Percentiles rank a stretch among this genome's conserved stretches.
Evolutionary conservation across 2,113 vertebrate genomes (phyloP).

Genomic region (Prolemur simus): DNA sequence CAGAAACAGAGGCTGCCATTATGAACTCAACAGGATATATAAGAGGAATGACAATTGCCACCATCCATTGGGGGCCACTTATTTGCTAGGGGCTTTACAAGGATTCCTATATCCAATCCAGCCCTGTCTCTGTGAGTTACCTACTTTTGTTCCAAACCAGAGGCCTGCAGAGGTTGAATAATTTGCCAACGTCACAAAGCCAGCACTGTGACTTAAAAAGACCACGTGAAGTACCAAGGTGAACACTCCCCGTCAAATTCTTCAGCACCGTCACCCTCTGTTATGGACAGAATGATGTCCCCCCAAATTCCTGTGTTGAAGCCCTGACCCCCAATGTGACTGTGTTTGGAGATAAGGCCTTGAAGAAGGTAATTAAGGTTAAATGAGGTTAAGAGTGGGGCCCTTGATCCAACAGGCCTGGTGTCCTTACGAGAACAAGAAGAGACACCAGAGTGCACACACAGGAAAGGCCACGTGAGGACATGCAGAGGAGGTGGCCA

Average conservation of each 20-base stretch:
- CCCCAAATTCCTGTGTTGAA: neutral
- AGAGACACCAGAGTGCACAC: neutral
- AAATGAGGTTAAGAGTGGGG: neutral
- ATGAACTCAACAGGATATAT: neutral
- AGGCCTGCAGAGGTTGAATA: neutral
- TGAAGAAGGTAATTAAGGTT: neutral
- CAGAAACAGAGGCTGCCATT: neutral
- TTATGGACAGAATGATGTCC: no score
- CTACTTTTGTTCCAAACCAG: neutral
- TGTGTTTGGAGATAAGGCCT: neutral
- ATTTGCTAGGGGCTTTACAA: neutral
- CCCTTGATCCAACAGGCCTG: neutral
- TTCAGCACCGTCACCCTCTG: fast-evolving
- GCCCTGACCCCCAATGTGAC: neutral
- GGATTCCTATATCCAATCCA: neutral
- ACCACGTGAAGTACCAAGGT: neutral
- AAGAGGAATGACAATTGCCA: neutral
- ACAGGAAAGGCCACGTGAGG: neutral
- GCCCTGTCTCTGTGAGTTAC: neutral
- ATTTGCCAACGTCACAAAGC: neutral
- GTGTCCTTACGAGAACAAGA: neutral
- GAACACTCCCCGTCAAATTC: neutral
- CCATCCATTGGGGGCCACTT: fast-evolving
- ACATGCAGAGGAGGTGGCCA: fast-evolving
- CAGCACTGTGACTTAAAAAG: neutral